Conservation (phyloP, 2,888 invertebrate species). For the Noctua pronuba region DNA sequence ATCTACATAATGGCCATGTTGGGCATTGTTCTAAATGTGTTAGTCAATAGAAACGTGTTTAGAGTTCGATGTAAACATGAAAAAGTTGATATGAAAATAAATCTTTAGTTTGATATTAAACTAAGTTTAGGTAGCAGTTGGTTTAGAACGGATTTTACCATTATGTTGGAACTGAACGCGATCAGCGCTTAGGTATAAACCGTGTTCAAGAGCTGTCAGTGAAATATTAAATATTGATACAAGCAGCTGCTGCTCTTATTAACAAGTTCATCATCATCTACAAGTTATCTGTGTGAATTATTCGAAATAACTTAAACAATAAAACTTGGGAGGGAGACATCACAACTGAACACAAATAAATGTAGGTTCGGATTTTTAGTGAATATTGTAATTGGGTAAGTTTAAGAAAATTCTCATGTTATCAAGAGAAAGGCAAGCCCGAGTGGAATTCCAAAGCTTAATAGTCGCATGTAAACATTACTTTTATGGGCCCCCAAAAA, state of each 20-base stretch:
- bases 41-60: constrained; percentile 9
- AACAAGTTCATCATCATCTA: not conserved
- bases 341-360: not conserved
- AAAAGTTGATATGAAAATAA: not conserved
- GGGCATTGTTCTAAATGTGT: constrained; percentile 37
- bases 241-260: not conserved
- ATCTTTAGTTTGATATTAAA: not conserved
- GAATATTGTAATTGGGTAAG: not conserved
- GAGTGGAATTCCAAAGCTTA: constrained; percentile 32
- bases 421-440: constrained; percentile 41
- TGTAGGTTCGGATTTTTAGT: not conserved
- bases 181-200: not conserved
- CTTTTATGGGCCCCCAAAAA: constrained; percentile 52
- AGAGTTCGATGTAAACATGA: not conserved
- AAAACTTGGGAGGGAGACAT: not conserved
- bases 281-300: not conserved
- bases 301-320: not conserved
- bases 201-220: not conserved
- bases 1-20: constrained; percentile 31
- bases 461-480: constrained; percentile 45
- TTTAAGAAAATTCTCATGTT: not conserved
- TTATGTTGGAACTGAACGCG: not conserved
- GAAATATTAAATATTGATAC: not conserved
- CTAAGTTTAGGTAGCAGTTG: not conserved
- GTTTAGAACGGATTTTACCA: not conserved